phyloP scores from a whole-genome alignment of 53 echinoderm and acorn worm genomes.

The Patiria pectinifera region DNA sequence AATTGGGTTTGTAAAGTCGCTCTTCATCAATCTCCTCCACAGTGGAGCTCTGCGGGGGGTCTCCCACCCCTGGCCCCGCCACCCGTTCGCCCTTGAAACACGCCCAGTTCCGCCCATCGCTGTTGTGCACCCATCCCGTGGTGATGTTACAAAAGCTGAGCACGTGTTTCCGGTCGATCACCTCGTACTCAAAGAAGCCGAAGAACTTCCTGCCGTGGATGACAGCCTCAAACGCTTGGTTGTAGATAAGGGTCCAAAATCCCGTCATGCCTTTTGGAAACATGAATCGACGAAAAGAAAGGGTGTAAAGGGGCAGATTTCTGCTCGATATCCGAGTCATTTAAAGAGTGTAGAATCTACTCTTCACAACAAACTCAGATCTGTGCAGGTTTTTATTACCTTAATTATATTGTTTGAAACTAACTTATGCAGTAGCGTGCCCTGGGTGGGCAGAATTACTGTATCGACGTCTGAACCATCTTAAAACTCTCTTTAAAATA shows the following conservation, averaged over 20 bases:
- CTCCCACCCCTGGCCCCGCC: conserved; percentile 32
- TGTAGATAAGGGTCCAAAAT: conserved; percentile 86
- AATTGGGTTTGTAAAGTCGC: conserved; percentile 20
- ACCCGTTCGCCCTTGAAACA: conserved; percentile 73
- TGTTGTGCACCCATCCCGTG: conserved; percentile 74
- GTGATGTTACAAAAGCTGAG: conserved; percentile 73
- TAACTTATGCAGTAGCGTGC: too few species aligned
- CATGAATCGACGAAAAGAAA: neutral
- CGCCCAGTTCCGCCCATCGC: conserved; percentile 74
- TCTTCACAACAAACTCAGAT: too few species aligned
- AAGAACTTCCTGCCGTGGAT: conserved; percentile 76
- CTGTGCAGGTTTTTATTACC: too few species aligned
- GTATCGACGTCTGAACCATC: too few species aligned
- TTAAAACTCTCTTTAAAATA: too few species aligned
- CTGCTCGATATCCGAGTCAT: neutral
- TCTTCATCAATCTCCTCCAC: conserved; percentile 20
- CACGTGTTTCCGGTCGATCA: conserved; percentile 62
- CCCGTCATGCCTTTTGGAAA: conserved; percentile 55
- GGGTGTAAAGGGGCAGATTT: neutral
- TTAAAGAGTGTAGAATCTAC: too few species aligned
- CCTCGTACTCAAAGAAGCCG: conserved; percentile 73
- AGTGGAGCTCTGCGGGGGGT: conserved; percentile 40
- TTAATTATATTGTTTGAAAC: too few species aligned
- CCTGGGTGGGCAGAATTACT: too few species aligned
- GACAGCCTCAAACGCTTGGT: conserved; percentile 79